A percentile compares a stretch with the other conserved stretches of the same genome.
phyloP scores from a whole-genome alignment of 2,113 vertebrate species.

The Elanus axillaris region DNA sequence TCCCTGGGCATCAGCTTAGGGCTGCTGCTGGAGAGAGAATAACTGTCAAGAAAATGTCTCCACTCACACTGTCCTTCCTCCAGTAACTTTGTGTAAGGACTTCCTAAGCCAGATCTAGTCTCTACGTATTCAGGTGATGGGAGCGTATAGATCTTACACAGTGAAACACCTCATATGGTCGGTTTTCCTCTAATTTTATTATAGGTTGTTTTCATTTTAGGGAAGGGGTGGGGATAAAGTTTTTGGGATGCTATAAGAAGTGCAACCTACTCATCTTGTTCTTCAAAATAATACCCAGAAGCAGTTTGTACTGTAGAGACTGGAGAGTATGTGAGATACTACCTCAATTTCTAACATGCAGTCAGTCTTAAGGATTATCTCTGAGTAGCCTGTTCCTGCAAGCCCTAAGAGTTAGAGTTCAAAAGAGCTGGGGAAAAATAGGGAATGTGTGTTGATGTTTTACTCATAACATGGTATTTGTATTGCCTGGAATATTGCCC shows the following conservation, averaged over 20 bases:
- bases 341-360: not conserved
- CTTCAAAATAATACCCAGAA: not conserved
- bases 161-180: not conserved
- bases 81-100: not conserved
- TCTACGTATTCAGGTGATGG: not conserved
- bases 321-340: not conserved
- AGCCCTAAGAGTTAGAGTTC: not conserved
- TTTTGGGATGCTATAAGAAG: not conserved
- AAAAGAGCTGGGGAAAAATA: conserved; percentile 4
- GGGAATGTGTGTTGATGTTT: conserved; percentile 25
- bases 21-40: not conserved
- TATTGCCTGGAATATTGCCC: conserved; percentile 9
- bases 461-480: not conserved
- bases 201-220: not conserved
- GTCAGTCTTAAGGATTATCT: not conserved
- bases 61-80: not conserved
- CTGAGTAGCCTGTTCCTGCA: conserved; percentile 23
- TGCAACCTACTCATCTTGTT: not conserved
- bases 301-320: not conserved
- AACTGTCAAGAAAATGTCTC: not conserved
- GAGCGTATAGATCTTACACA: fast-evolving
- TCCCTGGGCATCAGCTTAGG: not conserved
- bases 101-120: not conserved
- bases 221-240: not conserved
- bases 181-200: not conserved